These are phyloP conservation scores for Rhagonycha lutea DNA, from an alignment of 2,888 invertebrate genomes.

Conservation along the genomic window DNA sequence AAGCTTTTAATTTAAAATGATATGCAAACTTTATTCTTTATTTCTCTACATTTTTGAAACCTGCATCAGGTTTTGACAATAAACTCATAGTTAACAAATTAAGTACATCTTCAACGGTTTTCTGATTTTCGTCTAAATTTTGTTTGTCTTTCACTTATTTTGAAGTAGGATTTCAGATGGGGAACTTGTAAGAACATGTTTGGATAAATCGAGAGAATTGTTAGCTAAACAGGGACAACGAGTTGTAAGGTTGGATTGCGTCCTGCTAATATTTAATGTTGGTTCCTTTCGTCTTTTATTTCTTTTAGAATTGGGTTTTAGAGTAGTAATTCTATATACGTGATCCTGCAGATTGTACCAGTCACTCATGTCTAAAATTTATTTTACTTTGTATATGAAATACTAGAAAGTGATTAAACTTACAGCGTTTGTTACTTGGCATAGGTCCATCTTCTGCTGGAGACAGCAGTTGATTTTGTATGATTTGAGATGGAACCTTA, in stretches of 20 bases:
- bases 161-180: not conserved
- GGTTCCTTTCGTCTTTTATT: not conserved
- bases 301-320: not conserved
- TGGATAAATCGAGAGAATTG: not conserved
- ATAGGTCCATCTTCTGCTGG: not conserved
- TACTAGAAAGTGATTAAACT: not conserved
- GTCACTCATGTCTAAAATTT: not conserved
- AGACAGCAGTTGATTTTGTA: not conserved
- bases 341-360: not conserved
- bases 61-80: not conserved
- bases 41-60: not conserved
- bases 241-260: not conserved
- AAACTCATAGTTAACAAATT: too few species aligned
- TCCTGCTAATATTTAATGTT: not conserved
- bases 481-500: not conserved
- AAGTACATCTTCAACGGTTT: not conserved
- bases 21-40: not conserved
- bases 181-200: not conserved
- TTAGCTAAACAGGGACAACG: not conserved
- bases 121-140: not conserved
- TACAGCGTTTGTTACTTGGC: not conserved
- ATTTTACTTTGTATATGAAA: not conserved
- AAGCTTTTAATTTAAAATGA: too few species aligned
- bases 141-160: not conserved
- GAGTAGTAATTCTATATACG: not conserved